Conservation (phyloP, 2,113 vertebrate genomes). For the Oncorhynchus nerka region DNA sequence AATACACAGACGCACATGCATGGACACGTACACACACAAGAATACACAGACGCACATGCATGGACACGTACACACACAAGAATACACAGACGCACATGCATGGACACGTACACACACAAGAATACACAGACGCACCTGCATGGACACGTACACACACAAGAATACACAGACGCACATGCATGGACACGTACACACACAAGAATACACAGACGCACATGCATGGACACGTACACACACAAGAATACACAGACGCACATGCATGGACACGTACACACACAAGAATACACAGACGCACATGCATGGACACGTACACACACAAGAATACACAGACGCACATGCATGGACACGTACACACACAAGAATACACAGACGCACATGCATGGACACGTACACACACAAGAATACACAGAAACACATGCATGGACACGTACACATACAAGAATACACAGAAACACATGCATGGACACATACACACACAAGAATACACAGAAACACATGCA, state of each 20-base stretch:
- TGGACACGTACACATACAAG: background rate
- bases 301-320: background rate
- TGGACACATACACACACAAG: too few species aligned
- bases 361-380: background rate
- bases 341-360: too few species aligned
- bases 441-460: too few species aligned
- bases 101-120: background rate
- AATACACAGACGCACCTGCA: background rate
- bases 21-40: background rate
- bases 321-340: too few species aligned
- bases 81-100: background rate
- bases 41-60: background rate
- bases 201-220: background rate
- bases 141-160: background rate
- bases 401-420: background rate
- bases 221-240: background rate
- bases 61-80: background rate
- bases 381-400: background rate
- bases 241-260: background rate
- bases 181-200: background rate
- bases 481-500: background rate
- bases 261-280: background rate
- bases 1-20: background rate
- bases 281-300: background rate
- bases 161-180: background rate